Evolutionary conservation across 1,140 invertebrate genomes (phyloP).

Genomic region (Drosophila carrolli): DNA sequence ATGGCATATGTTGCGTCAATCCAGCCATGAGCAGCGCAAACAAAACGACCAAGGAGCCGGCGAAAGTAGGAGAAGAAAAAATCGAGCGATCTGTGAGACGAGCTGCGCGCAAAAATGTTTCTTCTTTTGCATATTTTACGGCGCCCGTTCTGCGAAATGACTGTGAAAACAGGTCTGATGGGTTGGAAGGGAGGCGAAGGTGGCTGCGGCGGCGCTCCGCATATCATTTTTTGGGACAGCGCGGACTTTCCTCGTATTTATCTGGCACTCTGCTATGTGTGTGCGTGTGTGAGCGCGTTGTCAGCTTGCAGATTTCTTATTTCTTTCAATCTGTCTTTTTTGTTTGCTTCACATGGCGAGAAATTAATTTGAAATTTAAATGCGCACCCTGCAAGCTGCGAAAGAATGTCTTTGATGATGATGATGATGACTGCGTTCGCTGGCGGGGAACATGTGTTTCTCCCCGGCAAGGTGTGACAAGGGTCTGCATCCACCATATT

Average conservation of each 20-base stretch:
- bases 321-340: slow-evolving; percentile 33
- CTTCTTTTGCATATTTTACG: slow-evolving; percentile 80
- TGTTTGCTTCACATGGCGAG: slow-evolving; percentile 60
- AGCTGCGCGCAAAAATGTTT: slow-evolving; percentile 59
- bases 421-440: slow-evolving; percentile 38
- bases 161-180: slow-evolving; percentile 75
- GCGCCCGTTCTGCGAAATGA: slow-evolving; percentile 64
- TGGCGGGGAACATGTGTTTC: slow-evolving; percentile 29
- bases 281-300: slow-evolving; percentile 21
- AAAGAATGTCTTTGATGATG: slow-evolving; percentile 68
- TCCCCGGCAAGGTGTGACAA: slow-evolving; percentile 38
- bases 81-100: background rate
- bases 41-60: slow-evolving; percentile 51
- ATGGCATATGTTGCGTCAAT: slow-evolving; percentile 78
- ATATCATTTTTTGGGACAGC: slow-evolving; percentile 68
- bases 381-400: slow-evolving; percentile 62
- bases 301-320: slow-evolving; percentile 77
- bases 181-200: slow-evolving; percentile 37
- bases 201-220: slow-evolving; percentile 18
- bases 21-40: slow-evolving; percentile 71
- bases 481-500: slow-evolving; percentile 15
- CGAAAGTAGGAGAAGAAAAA: slow-evolving; percentile 34
- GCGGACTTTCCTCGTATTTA: slow-evolving; percentile 50
- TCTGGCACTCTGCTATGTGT: slow-evolving; percentile 34
- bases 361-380: slow-evolving; percentile 84